phyloP scores from a whole-genome alignment of 2,797 vertebrate genomes.

The Tachyglossus aculeatus region DNA sequence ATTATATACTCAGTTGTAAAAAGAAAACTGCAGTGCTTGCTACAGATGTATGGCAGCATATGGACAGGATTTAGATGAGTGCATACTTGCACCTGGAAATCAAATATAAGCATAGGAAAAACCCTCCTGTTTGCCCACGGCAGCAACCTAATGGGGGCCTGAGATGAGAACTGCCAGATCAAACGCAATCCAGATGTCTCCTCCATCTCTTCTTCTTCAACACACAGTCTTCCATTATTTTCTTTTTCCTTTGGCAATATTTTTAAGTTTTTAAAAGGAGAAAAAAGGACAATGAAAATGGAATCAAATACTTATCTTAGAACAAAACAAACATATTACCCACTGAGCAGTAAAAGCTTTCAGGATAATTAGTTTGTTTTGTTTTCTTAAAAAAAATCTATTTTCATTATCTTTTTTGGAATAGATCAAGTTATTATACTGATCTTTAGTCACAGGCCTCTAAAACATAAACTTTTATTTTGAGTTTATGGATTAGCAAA shows the following conservation, averaged over 20 bases:
- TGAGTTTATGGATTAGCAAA: neutral
- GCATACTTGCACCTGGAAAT: constrained; percentile 50
- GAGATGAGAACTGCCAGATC: neutral
- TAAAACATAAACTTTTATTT: neutral
- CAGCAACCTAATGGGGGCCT: neutral
- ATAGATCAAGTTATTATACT: neutral
- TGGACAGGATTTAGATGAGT: constrained; percentile 32
- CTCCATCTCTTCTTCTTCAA: constrained; percentile 13
- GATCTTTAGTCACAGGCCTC: neutral
- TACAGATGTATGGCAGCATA: constrained; percentile 15
- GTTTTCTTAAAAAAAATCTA: constrained; percentile 14
- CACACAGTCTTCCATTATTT: neutral
- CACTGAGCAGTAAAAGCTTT: constrained; percentile 6
- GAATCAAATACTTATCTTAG: constrained; percentile 24
- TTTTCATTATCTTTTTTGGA: constrained; percentile 33
- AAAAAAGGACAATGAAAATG: neutral
- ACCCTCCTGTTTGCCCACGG: neutral
- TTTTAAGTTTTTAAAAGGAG: constrained; percentile 26
- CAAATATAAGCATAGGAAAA: constrained; percentile 6
- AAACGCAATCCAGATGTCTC: constrained; percentile 36
- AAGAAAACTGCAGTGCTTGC: constrained; percentile 24
- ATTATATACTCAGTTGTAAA: constrained; percentile 6
- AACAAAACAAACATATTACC: constrained; percentile 2
- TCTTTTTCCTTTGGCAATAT: constrained; percentile 18
- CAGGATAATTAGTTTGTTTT: constrained; percentile 2